Evolutionary conservation across 2,113 vertebrate species (phyloP).

Genomic region (Sinosuthora webbiana): DNA sequence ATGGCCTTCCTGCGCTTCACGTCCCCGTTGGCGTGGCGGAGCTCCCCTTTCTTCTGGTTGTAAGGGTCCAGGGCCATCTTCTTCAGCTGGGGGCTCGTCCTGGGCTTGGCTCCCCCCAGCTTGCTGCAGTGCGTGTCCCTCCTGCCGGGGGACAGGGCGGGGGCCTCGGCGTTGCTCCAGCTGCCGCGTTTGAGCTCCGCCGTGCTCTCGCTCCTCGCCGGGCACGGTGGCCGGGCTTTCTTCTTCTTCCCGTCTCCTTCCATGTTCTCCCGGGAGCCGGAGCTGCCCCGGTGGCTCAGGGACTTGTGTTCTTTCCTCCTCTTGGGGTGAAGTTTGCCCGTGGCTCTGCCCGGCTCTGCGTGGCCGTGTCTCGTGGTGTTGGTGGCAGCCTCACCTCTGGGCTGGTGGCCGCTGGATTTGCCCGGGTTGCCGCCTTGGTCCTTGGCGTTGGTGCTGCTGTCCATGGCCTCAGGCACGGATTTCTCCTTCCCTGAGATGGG

Average conservation of each 20-base stretch:
- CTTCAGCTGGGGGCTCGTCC: constrained; percentile 73
- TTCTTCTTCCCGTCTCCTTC: constrained; percentile 79
- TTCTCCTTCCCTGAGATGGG: constrained; percentile 55
- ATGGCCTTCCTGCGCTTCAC: constrained; percentile 80
- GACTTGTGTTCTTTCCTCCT: constrained; percentile 82
- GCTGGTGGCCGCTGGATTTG: constrained; percentile 45
- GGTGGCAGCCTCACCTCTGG: constrained; percentile 57
- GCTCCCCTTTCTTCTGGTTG: constrained; percentile 78
- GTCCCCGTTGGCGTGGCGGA: constrained; percentile 75
- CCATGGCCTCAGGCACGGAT: constrained; percentile 59
- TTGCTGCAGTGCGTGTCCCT: constrained; percentile 82
- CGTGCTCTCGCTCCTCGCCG: constrained; percentile 61
- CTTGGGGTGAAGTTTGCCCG: constrained; percentile 71
- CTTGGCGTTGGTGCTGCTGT: not conserved
- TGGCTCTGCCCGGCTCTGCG: not conserved
- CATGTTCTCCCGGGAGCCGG: constrained; percentile 81
- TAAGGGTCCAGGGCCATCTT: constrained; percentile 74
- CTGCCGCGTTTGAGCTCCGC: constrained; percentile 70
- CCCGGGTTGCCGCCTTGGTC: constrained; percentile 30
- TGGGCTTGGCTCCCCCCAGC: constrained; percentile 74
- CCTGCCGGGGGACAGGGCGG: constrained; percentile 78
- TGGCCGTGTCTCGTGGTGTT: constrained; percentile 49
- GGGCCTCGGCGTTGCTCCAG: constrained; percentile 69
- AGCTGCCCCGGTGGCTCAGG: constrained; percentile 65
- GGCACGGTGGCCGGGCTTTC: constrained; percentile 65